Evolutionary conservation across 2,888 invertebrate genomes (phyloP).

Genomic region (Druceiella hillmani): DNA sequence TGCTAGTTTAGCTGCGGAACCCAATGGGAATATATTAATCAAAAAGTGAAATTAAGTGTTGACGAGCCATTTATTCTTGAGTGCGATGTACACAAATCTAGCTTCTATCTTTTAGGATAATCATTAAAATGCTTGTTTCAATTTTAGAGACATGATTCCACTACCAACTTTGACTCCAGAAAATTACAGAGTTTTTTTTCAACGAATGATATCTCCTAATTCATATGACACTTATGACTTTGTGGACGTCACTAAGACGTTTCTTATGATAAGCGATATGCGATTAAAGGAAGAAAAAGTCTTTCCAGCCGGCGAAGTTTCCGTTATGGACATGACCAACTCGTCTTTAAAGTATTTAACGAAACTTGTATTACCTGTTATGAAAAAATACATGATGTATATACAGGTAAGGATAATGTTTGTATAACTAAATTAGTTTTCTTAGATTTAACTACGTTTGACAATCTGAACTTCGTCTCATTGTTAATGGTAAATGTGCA

Average conservation of each 20-base stretch:
- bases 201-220: conserved; percentile 57
- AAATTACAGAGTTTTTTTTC: conserved; percentile 62
- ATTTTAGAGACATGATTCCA: conserved; percentile 59
- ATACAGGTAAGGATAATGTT: conserved; percentile 51
- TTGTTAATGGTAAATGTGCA: too few species aligned
- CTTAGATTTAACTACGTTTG: too few species aligned
- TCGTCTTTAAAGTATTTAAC: conserved; percentile 58
- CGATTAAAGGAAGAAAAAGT: conserved; percentile 57
- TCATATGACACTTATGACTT: conserved; percentile 62
- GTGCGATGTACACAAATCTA: too few species aligned
- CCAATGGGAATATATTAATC: too few species aligned
- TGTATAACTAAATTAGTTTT: too few species aligned
- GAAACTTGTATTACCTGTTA: conserved; percentile 55
- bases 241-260: conserved; percentile 60
- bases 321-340: conserved; percentile 65
- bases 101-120: conserved; percentile 13
- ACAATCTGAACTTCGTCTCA: too few species aligned
- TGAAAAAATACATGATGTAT: conserved; percentile 67
- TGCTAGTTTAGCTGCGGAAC: too few species aligned
- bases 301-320: conserved; percentile 62
- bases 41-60: too few species aligned
- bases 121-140: not conserved
- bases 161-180: conserved; percentile 60
- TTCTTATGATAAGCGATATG: conserved; percentile 68
- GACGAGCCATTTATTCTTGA: too few species aligned